Percentiles rank a stretch among this genome's conserved stretches.
phyloP scores from a whole-genome alignment of 2,113 vertebrate genomes.

The Sprattus sprattus region DNA sequence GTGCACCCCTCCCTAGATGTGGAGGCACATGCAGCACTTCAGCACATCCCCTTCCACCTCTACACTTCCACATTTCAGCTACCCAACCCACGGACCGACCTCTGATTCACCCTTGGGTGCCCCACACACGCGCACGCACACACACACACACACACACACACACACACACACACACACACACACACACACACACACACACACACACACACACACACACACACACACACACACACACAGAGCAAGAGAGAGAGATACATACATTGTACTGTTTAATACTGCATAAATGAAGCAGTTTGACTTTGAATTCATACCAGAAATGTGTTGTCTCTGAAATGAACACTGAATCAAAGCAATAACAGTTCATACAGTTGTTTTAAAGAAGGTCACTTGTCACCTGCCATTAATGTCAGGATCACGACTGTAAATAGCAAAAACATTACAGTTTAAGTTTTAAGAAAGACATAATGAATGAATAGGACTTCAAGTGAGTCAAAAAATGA shows the following conservation, averaged over 20 bases:
- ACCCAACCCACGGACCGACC: slow-evolving; percentile 37
- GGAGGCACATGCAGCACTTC: slow-evolving; percentile 38
- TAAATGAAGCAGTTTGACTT: neutral
- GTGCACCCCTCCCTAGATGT: neutral
- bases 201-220: neutral
- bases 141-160: neutral
- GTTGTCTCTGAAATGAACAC: too few species aligned
- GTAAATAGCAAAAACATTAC: too few species aligned
- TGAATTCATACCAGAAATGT: neutral
- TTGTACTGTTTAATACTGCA: slow-evolving; percentile 13
- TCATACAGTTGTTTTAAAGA: too few species aligned
- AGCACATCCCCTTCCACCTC: slow-evolving; percentile 68
- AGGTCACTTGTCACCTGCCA: too few species aligned
- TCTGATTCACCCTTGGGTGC: slow-evolving; percentile 25
- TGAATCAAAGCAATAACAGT: too few species aligned
- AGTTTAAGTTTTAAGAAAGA: too few species aligned
- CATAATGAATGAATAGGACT: too few species aligned
- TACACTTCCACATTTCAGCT: slow-evolving; percentile 53
- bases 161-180: too few species aligned
- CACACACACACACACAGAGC: neutral
- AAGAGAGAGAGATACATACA: neutral
- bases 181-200: too few species aligned
- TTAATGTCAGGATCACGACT: too few species aligned
- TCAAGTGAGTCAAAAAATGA: too few species aligned
- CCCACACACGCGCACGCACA: neutral